Evolutionary conservation across 1,140 invertebrate genomes (phyloP).

Genomic region (Ridgeia piscesae): DNA sequence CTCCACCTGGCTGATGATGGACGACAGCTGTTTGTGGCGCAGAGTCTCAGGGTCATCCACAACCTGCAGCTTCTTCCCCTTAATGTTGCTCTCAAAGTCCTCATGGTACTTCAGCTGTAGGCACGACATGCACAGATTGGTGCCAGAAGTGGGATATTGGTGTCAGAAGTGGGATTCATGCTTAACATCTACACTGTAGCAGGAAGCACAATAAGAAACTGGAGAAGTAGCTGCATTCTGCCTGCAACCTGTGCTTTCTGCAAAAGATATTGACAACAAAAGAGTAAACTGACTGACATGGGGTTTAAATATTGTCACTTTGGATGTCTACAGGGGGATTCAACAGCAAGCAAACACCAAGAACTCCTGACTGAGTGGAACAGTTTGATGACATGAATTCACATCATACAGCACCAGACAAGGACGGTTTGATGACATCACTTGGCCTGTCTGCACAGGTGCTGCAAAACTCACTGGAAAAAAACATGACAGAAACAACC

Average conservation of each 20-base stretch:
- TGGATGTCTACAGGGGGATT: not conserved
- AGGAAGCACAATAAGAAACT: not conserved
- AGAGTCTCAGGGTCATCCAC: slow-evolving; percentile 86
- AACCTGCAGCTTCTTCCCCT: slow-evolving; percentile 80
- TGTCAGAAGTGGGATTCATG: not conserved
- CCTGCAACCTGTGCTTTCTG: not conserved
- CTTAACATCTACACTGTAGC: not conserved
- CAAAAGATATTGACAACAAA: not conserved
- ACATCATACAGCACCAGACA: not conserved
- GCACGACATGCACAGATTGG: slow-evolving; percentile 26
- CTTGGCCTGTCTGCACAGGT: not conserved
- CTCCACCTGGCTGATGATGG: slow-evolving; percentile 48
- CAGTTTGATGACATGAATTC: not conserved
- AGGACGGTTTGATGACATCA: not conserved
- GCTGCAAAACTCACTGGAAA: not conserved
- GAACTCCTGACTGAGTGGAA: not conserved
- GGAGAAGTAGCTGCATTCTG: not conserved
- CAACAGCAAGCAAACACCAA: not conserved
- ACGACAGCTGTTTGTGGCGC: slow-evolving; percentile 57
- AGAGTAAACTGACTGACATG: not conserved
- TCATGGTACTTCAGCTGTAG: slow-evolving; percentile 88
- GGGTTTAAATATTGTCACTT: not conserved
- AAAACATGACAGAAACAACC: not conserved
- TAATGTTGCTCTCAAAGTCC: slow-evolving; percentile 86
- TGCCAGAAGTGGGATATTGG: not conserved